A percentile compares a stretch with the other conserved stretches of the same genome.
Evolutionary conservation across 2,113 vertebrate genomes (phyloP).

Genomic region (Siniperca chuatsi): DNA sequence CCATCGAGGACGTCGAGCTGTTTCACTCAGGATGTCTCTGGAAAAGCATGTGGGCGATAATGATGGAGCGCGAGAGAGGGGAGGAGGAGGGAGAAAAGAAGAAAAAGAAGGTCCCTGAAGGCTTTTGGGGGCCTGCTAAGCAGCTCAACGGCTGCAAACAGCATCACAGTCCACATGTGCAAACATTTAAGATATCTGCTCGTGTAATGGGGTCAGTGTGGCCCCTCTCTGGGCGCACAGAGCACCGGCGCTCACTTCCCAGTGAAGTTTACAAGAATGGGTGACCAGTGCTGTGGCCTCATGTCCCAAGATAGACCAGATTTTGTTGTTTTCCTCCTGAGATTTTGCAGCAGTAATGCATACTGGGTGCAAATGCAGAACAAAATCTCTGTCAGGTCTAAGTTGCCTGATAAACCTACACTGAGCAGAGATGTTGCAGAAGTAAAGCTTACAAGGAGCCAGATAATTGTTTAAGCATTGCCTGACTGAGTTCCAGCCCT

Average conservation of each 20-base stretch:
- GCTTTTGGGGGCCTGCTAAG: constrained; percentile 76
- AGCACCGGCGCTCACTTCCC: constrained; percentile 64
- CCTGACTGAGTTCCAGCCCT: constrained; percentile 23
- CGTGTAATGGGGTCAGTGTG: constrained; percentile 78
- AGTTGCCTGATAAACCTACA: neutral
- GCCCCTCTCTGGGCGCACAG: constrained; percentile 71
- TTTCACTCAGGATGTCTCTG: constrained; percentile 81
- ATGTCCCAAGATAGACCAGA: constrained; percentile 41
- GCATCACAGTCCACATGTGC: constrained; percentile 83
- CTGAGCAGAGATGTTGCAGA: neutral
- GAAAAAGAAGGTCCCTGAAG: constrained; percentile 70
- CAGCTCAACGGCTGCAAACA: constrained; percentile 79
- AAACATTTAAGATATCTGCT: constrained; percentile 84
- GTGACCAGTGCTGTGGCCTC: constrained; percentile 25
- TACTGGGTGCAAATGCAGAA: too few species aligned
- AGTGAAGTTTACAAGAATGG: constrained; percentile 59
- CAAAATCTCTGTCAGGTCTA: neutral
- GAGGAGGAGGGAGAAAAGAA: constrained; percentile 45
- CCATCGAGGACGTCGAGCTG: constrained; percentile 77
- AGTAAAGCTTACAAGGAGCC: neutral
- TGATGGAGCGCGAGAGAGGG: constrained; percentile 71
- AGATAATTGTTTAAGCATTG: constrained; percentile 31
- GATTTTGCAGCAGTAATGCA: neutral
- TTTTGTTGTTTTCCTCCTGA: neutral
- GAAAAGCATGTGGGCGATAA: constrained; percentile 84